Base-by-base conservation (phyloP, 1,140 invertebrate genomes). In the Caenorhabditis remanei region DNA sequence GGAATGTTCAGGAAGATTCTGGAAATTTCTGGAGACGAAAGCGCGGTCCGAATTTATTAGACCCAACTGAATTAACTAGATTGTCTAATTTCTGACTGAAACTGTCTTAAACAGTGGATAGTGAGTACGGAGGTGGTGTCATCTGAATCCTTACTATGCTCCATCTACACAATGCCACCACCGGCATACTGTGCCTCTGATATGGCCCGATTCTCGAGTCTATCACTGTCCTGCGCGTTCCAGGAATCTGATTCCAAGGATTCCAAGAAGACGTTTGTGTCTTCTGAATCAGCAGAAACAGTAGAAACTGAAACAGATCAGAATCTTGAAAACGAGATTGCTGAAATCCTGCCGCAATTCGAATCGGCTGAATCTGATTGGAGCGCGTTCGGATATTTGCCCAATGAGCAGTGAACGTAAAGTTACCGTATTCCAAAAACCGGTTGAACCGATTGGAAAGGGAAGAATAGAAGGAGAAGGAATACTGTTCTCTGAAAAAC, bases 281-380 rank as follows among this genome's bases (percentile, higher is more conserved):
- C 32, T 32, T 32, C 32, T 32, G 7, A 58, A 40, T 21, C 24
- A 11, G 1, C 2, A 32, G 32, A 32, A 32, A 32, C 24, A 11
- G 1, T 32, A 32, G 32, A 32, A 32, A 32, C 32, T 32, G 32
- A 32, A 32, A 32, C 21, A 32, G 61, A 63, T 32, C 9, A 7
- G n/a, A 40, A 41, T 65, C 65, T 71, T 13, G 43, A 71, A 46
- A 43, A 71, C 16, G 71, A 79, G 21, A 85, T 85, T 24, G 21
- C 46, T 8, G 43, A 56, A 40, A 40, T 71, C 5, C 65, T 85
- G 11, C 85, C 85, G 13, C 41, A 79, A 61, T 85, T 85, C 24
- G 48, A 14, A 0, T 75, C 85, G 0, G 86, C 86, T 16, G 88
- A 89, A 13, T 67, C 84, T 32, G 86, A 89, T 58, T 89, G 86